Base-by-base conservation (phyloP, 2,888 invertebrate genomes). In the Agrotis exclamationis region DNA sequence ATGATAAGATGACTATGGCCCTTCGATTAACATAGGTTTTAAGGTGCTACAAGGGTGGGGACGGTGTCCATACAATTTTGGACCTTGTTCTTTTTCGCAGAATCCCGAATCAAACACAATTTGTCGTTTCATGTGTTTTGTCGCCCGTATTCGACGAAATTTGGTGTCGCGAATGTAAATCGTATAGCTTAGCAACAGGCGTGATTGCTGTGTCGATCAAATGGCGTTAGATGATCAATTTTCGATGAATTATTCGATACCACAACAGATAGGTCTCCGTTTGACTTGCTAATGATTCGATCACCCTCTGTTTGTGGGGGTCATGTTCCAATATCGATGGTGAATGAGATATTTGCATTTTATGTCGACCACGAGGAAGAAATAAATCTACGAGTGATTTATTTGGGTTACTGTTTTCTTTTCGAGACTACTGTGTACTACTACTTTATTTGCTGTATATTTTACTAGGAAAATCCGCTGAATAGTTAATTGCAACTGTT, bases 211-310 rank as follows among this genome's bases (percentile, higher is more conserved):
- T 54, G 20, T 60, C 53, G 56, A 75, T 72, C 76, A 70, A 81
- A 76, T 73, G 72, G 44, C 70, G 67, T 48, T 50, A 80, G 79
- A 78, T 83, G 85, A 85, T 84, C 81, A 79, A 83, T 79, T 82
- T 68, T 63, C 73, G 58, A 76, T 81, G 70, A 85, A 84, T 85
- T 74, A 85, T 82, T 72, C 74, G 79, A 83, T 77, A 70, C 63
- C 73, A 48, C 68, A 73, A 63, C 70, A 63, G 77, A 53, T 66
- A 28, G 70, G 60, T 67, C 28, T 48, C 64, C 59, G 78, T 83
- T 86, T 85, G 85, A 87, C 86, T 89, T 88, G 86, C 85, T 86
- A 89, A 89, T 89, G 85, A 85, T 76, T 75, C 77, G 79, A 72
- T 76, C 64, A 70, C 74, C 75, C 70, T 76, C 79, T 83, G 76